These are phyloP conservation scores for Drosophila ironensis DNA, from an alignment of 1,140 invertebrate genomes.

Conservation along the genomic window DNA sequence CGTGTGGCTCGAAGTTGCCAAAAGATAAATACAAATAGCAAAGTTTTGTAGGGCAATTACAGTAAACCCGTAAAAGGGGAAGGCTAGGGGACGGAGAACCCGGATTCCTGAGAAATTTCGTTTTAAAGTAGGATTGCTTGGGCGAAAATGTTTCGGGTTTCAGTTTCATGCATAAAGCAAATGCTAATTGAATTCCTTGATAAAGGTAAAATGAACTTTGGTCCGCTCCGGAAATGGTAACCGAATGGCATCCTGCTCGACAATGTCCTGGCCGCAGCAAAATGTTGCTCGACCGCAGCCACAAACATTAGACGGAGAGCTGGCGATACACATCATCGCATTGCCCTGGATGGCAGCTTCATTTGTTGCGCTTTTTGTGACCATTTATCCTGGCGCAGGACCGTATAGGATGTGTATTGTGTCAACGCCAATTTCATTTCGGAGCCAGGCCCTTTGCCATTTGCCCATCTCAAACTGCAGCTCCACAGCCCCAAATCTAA, in stretches of 20 bases:
- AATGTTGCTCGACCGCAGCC: constrained; percentile 46
- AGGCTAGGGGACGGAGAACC: not conserved
- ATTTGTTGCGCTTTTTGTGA: constrained; percentile 52
- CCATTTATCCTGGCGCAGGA: constrained; percentile 34
- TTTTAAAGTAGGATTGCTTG: constrained; percentile 9
- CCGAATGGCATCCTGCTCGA: not conserved
- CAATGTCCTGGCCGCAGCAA: constrained; percentile 33
- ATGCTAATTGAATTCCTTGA: constrained; percentile 70
- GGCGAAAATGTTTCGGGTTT: constrained; percentile 10
- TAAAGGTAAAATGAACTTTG: constrained; percentile 48
- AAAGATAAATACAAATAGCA: constrained; percentile 67
- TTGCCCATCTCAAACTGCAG: too few relatives aligned
- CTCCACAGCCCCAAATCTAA: not conserved
- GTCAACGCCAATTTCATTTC: constrained; percentile 58
- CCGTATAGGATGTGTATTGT: constrained; percentile 16
- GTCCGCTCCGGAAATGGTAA: constrained; percentile 30
- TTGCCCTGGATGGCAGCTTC: constrained; percentile 28
- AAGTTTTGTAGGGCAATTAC: constrained; percentile 54
- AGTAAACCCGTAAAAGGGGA: constrained; percentile 1
- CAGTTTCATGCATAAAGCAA: constrained; percentile 67
- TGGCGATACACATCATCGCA: constrained; percentile 49
- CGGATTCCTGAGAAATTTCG: not conserved
- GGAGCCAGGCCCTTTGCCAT: constrained; percentile 20
- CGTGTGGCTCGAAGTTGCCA: constrained; percentile 44
- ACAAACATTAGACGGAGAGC: constrained; percentile 65